These are phyloP conservation scores for Perognathus longimembris DNA, from an alignment of 2,113 vertebrate species.

Conservation along the genomic window DNA sequence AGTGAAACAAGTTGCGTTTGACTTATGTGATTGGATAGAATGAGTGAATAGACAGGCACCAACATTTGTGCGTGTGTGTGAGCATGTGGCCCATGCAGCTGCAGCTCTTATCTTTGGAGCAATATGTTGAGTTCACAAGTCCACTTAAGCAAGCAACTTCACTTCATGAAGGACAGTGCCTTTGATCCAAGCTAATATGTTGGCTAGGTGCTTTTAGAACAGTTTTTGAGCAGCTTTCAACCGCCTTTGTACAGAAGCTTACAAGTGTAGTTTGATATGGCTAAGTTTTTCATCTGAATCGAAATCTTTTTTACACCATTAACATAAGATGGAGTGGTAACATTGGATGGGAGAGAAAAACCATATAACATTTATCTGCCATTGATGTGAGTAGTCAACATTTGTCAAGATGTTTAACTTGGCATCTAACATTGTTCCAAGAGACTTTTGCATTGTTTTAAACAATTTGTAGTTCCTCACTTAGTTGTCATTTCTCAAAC, in stretches of 20 bases:
- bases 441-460: not conserved
- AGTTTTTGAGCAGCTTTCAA: not conserved
- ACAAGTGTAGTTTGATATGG: not conserved
- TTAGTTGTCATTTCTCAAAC: not conserved
- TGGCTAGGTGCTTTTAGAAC: not conserved
- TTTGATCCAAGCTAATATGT: not conserved
- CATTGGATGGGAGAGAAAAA: not conserved
- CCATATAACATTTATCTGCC: not conserved
- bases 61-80: not conserved
- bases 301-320: not conserved
- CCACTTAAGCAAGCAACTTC: fast-evolving
- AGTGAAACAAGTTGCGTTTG: not conserved
- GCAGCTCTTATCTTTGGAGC: not conserved
- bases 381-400: not conserved
- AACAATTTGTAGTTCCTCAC: not conserved
- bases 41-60: not conserved
- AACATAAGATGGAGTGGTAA: not conserved
- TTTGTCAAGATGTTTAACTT: not conserved
- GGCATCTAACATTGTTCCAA: not conserved
- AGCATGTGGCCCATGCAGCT: no score
- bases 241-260: not conserved
- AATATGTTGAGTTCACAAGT: not conserved
- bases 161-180: not conserved
- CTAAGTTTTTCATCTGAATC: not conserved
- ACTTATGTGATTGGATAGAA: not conserved